Evolutionary conservation across 2,797 vertebrate genomes (phyloP).

Genomic region (Phalloptychus januarius): DNA sequence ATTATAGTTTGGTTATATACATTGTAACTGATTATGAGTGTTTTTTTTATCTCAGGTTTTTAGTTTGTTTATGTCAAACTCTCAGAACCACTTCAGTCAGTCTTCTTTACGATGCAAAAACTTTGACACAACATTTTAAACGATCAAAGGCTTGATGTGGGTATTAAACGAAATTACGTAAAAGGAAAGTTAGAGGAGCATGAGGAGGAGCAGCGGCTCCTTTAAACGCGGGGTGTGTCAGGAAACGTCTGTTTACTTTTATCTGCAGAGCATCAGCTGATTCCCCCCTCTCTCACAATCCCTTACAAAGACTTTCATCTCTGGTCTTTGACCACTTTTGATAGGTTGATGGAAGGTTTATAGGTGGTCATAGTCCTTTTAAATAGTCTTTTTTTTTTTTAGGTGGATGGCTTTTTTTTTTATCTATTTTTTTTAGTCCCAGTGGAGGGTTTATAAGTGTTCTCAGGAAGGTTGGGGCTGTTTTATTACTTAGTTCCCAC

Average conservation of each 20-base stretch:
- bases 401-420: constrained; percentile 34
- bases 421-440: constrained; percentile 8
- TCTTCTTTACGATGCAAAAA: constrained; percentile 38
- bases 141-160: constrained; percentile 15
- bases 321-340: constrained; percentile 8
- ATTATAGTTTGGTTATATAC: background rate
- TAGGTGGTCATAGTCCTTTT: background rate
- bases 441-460: constrained; percentile 39
- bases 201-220: constrained; percentile 20
- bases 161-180: constrained; percentile 24
- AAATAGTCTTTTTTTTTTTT: constrained; percentile 12
- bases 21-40: background rate
- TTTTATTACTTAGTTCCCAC: constrained; percentile 57
- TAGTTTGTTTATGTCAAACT: constrained; percentile 19
- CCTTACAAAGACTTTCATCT: constrained; percentile 15
- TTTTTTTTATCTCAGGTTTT: constrained; percentile 14
- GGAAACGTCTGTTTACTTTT: constrained; percentile 53
- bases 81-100: constrained; percentile 43
- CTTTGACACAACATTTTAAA: constrained; percentile 51
- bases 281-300: constrained; percentile 18
- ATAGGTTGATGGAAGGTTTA: constrained; percentile 27
- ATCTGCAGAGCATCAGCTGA: constrained; percentile 52
- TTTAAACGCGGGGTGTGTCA: constrained; percentile 22
- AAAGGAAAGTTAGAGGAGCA: constrained; percentile 31
- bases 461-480: constrained; percentile 42